Base-by-base conservation (phyloP, 2,797 vertebrate species). In the Nyctalus aviator region DNA sequence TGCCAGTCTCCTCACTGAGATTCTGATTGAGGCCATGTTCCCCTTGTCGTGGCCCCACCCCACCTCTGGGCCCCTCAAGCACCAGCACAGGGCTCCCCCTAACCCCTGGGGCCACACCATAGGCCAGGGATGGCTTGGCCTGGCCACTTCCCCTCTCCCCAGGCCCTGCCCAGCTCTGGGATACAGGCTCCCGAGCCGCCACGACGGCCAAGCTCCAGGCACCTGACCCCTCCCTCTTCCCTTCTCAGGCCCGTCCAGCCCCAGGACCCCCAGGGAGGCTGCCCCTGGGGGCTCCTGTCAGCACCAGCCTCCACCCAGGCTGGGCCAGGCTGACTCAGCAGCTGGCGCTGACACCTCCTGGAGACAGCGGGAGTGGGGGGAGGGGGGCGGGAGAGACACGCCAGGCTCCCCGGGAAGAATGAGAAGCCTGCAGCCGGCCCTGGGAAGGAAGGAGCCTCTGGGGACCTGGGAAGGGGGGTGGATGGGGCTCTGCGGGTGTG, bases 291-390 rank as follows among this genome's bases (percentile, higher is more conserved):
- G 72, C n/a, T 69, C 59, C 66, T 55, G 59, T 64, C 18, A 46
- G 21, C 50, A n/a, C 37, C n/a, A 81, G 35, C 91, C 53, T 78
- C 83, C 81, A 3, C 91, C 93, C 84, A 18, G 85, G 35, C 62
- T 30, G 32, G 66, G 84, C 64, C 46, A 82, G 50, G 66, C 92
- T 94, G 94, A 92, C 78, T 95, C 79, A 88, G 94, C 92, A 88
- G 75, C 88, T 27, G 46, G 79, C 82, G 21, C 2, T n/a, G 94
- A 84, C 78, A 64, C 30, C 57, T 55, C 78, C 79, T 76, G 15
- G 48, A 57, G 72, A 81, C 79, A 35, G 66, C 78, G 64, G 68
- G 50, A 30, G 17, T n/a, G n/a, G 57, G 57, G 50, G 50, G 32
- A 18, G 77, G 57, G 57, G 41, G 32, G 32, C 44, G 5, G n/a